phyloP scores from a whole-genome alignment of 1,140 invertebrate genomes.

The Lasaia peninsularis region DNA sequence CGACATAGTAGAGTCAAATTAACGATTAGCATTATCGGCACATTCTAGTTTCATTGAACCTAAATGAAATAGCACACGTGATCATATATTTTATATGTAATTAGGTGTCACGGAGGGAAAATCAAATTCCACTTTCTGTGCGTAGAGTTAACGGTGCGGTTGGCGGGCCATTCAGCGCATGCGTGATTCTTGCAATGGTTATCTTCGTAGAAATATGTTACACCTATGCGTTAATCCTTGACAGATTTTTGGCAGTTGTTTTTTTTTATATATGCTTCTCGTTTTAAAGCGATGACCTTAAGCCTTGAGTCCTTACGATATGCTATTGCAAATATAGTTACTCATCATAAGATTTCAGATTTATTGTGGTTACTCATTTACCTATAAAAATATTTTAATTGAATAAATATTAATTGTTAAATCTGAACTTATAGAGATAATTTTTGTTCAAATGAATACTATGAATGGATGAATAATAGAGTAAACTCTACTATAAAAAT shows the following conservation, averaged over 20 bases:
- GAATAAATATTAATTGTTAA: too few relatives aligned
- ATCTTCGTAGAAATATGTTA: constrained; percentile 23
- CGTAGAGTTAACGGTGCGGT: constrained; percentile 30
- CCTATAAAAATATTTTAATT: too few relatives aligned
- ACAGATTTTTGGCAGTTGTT: neutral
- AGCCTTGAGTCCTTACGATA: too few relatives aligned
- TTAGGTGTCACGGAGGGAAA: constrained; percentile 28
- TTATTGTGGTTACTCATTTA: too few relatives aligned
- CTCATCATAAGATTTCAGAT: too few relatives aligned
- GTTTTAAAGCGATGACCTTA: too few relatives aligned
- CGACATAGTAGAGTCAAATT: neutral
- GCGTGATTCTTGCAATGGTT: constrained; percentile 16
- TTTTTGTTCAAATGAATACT: too few relatives aligned
- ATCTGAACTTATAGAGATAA: too few relatives aligned
- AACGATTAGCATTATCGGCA: neutral
- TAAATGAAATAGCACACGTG: constrained; percentile 1
- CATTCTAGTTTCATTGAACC: neutral
- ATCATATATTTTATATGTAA: constrained; percentile 12
- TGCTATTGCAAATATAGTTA: too few relatives aligned
- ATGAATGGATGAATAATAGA: too few relatives aligned
- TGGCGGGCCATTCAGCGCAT: constrained; percentile 30
- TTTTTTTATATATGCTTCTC: neutral
- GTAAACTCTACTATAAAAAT: too few relatives aligned
- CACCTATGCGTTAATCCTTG: constrained; percentile 15
- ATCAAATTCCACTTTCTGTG: constrained; percentile 32